Evolutionary conservation across 2,113 vertebrate species (phyloP).

Genomic region (Phasianus colchicus): DNA sequence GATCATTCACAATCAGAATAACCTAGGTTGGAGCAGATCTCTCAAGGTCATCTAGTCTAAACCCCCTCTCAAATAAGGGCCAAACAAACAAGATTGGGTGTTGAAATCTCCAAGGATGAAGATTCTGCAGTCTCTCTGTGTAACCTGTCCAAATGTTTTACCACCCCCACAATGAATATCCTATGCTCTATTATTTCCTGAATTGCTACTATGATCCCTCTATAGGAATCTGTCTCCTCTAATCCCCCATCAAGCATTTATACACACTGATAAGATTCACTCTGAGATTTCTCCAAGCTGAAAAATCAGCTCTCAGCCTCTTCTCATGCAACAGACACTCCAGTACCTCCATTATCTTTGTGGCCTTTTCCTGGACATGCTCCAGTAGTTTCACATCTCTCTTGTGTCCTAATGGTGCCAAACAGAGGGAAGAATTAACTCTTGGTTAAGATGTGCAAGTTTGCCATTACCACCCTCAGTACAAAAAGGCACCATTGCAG

Average conservation of each 20-base stretch:
- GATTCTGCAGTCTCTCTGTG: accelerated
- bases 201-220: background rate
- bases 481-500: background rate
- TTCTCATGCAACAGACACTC: background rate
- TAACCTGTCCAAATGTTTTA: accelerated
- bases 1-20: background rate
- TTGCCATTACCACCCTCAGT: accelerated
- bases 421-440: background rate
- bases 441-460: background rate
- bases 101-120: background rate
- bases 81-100: background rate
- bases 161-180: background rate
- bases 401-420: background rate
- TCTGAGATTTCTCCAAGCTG: background rate
- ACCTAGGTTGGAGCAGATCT: background rate
- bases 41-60: background rate
- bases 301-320: background rate
- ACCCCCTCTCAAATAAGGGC: background rate
- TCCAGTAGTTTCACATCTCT: background rate
- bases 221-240: background rate
- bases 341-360: background rate
- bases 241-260: background rate
- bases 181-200: background rate
- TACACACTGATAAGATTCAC: background rate
- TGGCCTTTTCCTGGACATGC: background rate